Evolutionary conservation across 1,140 invertebrate species (phyloP), one percentile per base, ranked within the genome.

Genomic region (Halesus radiatus): DNA sequence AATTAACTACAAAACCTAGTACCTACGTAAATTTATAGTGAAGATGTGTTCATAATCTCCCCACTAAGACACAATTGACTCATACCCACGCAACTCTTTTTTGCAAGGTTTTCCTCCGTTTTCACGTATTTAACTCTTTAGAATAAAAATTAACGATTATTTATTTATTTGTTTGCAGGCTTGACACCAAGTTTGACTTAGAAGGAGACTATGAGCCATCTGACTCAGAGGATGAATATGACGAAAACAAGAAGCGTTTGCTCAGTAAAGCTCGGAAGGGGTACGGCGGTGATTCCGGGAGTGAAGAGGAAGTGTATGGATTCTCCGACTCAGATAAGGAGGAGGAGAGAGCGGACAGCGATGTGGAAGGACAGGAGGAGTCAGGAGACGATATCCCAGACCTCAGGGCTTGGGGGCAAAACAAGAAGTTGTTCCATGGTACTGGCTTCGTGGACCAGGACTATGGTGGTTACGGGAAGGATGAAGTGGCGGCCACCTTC

Each of bases 361-460:
- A 96, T 87, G 92, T 94, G 50, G 94, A 96, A 87, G 93, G 91
- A 0, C 91, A 92, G 83, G 88, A 91, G 76, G 90, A 92, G 74
- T 93, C 93, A 81, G 91, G 93, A 82, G 92, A 93, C 85, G 89
- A 92, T 83, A 87, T 97, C 56, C 95, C 95, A 6, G 92, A 96
- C 87, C 90, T 91, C 13, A 94, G 94, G 89, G 95, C 95, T 20
- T 98, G 97, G 97, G 96, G 97, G 13, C 93, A 93, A 84, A 94
- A 94, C 79, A 94, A 94, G 83, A 92, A 88, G 82, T 90, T 91
- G 54, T 98, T 93, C 87, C 97, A 97, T 87, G 93, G 94, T 58
- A 95, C 96, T 1, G 96, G 97, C 90, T 97, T 96, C 88, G 93
- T 97, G 16, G 96, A 97, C 90, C 91, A 94, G 83, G 96, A 97